Percentiles rank a stretch among this genome's conserved stretches.
Conservation (phyloP, 1,140 invertebrate species). For the Cydia splendana region DNA sequence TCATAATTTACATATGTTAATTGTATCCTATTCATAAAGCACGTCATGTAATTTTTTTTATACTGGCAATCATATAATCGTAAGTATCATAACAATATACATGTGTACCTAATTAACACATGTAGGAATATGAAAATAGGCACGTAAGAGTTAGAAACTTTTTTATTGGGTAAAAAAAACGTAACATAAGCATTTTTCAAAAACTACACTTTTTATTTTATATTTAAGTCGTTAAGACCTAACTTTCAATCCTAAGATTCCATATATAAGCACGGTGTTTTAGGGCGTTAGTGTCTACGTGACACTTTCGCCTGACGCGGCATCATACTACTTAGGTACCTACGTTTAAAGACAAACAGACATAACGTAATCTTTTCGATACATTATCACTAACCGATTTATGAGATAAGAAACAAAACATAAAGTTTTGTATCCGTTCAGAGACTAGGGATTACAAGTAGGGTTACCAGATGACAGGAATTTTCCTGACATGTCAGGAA, state of each 20-base stretch:
- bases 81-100: background rate
- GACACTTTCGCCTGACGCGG: background rate
- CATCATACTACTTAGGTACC: background rate
- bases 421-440: background rate
- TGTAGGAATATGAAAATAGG: too few species aligned
- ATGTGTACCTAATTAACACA: background rate
- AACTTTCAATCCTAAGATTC: background rate
- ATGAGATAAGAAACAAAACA: background rate
- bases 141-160: background rate
- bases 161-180: background rate
- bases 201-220: background rate
- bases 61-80: background rate
- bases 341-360: constrained; percentile 7
- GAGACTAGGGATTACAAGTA: background rate
- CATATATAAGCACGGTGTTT: background rate
- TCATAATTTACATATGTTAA: background rate
- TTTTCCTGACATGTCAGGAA: too few species aligned
- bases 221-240: background rate
- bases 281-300: constrained; percentile 17
- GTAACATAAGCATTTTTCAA: background rate
- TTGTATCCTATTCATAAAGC: background rate
- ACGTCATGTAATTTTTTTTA: background rate
- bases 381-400: constrained; percentile 15
- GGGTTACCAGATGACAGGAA: too few species aligned
- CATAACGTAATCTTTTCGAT: background rate